phyloP scores from a whole-genome alignment of 2,797 vertebrate genomes.

The Florisuga fusca region DNA sequence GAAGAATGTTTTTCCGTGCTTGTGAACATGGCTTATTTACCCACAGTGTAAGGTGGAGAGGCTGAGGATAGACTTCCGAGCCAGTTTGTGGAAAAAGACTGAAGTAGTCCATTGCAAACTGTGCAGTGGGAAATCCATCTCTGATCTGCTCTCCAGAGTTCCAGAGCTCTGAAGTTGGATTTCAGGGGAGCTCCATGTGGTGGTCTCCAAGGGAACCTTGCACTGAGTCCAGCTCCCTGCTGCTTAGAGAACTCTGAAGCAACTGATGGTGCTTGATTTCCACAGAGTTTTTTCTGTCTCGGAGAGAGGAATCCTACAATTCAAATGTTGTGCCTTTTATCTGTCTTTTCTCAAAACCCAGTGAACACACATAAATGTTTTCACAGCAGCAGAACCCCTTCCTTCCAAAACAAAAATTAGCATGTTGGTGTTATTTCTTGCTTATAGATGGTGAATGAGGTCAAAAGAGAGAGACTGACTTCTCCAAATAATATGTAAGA shows the following conservation, averaged over 20 bases:
- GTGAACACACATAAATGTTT: fast-evolving
- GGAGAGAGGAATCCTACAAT: neutral
- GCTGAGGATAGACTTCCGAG: neutral
- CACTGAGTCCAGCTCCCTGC: neutral
- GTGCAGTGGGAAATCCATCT: neutral
- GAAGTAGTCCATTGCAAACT: neutral
- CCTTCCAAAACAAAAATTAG: neutral
- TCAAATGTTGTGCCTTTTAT: neutral
- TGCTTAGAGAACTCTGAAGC: neutral
- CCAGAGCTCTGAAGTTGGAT: neutral
- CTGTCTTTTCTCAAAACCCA: neutral
- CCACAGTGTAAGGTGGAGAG: neutral
- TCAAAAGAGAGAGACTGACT: neutral
- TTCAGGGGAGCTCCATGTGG: neutral
- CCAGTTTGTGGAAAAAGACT: neutral
- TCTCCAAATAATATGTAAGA: neutral
- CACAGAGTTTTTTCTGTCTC: neutral
- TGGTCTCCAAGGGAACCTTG: neutral
- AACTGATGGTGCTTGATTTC: neutral
- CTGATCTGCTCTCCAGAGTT: neutral
- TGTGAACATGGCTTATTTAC: neutral
- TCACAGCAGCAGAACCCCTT: neutral
- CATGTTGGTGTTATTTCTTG: neutral
- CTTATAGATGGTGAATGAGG: neutral
- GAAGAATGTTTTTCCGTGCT: neutral